Conservation (phyloP, 2,797 vertebrate genomes). For the Squalus acanthias region DNA sequence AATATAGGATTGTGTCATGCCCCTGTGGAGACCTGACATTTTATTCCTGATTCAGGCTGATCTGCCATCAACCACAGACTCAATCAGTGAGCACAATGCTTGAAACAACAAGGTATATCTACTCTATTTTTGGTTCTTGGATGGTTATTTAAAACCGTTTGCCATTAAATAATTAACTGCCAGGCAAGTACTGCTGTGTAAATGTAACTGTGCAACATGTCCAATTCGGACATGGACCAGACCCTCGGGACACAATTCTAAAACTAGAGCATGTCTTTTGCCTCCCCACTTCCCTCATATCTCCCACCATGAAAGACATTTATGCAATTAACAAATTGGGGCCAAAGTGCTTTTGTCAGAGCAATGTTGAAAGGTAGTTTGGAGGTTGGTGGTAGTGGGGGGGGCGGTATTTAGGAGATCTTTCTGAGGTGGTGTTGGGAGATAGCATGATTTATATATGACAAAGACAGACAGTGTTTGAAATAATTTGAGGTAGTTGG, state of each 20-base stretch:
- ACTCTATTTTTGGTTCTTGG: background rate
- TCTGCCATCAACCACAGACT: background rate
- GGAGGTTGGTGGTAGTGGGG: background rate
- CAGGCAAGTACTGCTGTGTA: background rate
- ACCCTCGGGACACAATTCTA: background rate
- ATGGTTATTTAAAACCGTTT: background rate
- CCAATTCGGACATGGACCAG: background rate
- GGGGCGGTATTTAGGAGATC: background rate
- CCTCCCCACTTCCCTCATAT: background rate
- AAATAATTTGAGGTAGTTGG: background rate
- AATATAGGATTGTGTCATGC: background rate
- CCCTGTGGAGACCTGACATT: background rate
- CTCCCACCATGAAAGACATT: background rate
- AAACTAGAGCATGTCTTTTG: background rate
- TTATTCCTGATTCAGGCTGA: background rate
- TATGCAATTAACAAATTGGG: background rate
- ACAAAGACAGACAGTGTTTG: background rate
- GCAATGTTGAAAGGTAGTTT: background rate
- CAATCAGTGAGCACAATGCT: background rate
- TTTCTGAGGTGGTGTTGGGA: background rate
- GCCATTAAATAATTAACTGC: background rate
- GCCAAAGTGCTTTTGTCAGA: background rate
- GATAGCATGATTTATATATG: background rate
- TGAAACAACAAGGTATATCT: background rate
- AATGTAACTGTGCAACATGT: background rate